Conservation (phyloP, 2,113 vertebrate genomes). For the Lynx canadensis region DNA sequence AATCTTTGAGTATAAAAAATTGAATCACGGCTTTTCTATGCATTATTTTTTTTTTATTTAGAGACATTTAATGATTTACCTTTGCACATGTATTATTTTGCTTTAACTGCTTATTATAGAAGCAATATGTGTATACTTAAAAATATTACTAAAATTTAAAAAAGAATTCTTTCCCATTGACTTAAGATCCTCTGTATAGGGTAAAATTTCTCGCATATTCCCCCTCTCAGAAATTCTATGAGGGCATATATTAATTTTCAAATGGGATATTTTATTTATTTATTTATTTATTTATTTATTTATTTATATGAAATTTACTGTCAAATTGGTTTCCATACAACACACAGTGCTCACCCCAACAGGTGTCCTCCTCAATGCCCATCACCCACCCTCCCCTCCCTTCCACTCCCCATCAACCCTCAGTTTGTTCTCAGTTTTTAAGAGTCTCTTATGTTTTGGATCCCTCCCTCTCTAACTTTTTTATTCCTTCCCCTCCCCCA, state of each 20-base stretch:
- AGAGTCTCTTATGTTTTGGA: too few relatives aligned
- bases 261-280: not conserved
- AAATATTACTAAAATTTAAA: not conserved
- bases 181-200: not conserved
- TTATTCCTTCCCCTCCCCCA: too few relatives aligned
- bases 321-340: too few relatives aligned
- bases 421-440: too few relatives aligned
- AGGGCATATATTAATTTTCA: not conserved
- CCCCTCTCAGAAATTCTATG: not conserved
- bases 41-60: not conserved
- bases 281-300: too few relatives aligned
- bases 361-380: too few relatives aligned
- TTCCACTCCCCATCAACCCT: too few relatives aligned
- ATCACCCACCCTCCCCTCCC: too few relatives aligned
- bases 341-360: too few relatives aligned
- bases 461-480: too few relatives aligned
- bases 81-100: not conserved
- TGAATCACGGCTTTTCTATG: not conserved
- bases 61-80: not conserved
- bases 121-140: not conserved
- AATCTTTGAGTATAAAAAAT: not conserved
- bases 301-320: too few relatives aligned
- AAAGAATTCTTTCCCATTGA: not conserved
- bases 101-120: not conserved
- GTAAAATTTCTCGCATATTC: not conserved